Base-by-base conservation (phyloP, 2,797 vertebrate genomes). In the Gambelia wislizenii region DNA sequence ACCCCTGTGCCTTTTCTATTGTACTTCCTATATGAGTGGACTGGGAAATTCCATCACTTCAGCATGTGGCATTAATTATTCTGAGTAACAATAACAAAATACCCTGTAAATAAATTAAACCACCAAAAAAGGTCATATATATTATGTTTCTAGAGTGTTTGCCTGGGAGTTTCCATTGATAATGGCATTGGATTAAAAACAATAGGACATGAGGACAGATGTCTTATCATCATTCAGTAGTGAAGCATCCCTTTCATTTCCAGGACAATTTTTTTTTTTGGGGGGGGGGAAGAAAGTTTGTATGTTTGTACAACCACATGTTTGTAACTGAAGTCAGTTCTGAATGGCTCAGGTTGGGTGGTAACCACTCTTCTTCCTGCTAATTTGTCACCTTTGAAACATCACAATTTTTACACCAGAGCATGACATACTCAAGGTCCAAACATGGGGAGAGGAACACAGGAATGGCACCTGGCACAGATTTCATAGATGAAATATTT, bases 1-100 rank as follows among this genome's bases (percentile, higher is more conserved):
- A 98, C 97, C 97, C n/a, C 97, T 95, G 98, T 99, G 99, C 98
- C 98, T 99, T 99, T 98, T 98, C 97, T 96, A 95, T 83, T 96
- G 95, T 95, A 97, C 96, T 96, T 97, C 96, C 87, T 97, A 95
- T 96, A 95, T 96, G 83, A 92, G 95, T 97, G 95, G 96, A 97
- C 95, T 93, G 96, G 97, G 96, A 97, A 97, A 97, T 96, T 96
- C 92, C 94, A 88, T 96, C 94, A 92, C 97, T 96, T 96, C 95
- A 97, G 98, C 98, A 98, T 98, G 98, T 98, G 97, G 95, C 97
- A 97, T 96, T 97, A 95, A 87, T 97, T 98, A 97, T 95, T 94
- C 91, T 84, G 61, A 95, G 86, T 77, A 91, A 93, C 91, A 82
- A 69, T 75, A 33, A 7, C 20, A 42, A 81, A n/a, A 42, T 82